A percentile compares a stretch with the other conserved stretches of the same genome.
Conservation (phyloP, 2,113 vertebrate genomes). For the Syngnathus scovelli region DNA sequence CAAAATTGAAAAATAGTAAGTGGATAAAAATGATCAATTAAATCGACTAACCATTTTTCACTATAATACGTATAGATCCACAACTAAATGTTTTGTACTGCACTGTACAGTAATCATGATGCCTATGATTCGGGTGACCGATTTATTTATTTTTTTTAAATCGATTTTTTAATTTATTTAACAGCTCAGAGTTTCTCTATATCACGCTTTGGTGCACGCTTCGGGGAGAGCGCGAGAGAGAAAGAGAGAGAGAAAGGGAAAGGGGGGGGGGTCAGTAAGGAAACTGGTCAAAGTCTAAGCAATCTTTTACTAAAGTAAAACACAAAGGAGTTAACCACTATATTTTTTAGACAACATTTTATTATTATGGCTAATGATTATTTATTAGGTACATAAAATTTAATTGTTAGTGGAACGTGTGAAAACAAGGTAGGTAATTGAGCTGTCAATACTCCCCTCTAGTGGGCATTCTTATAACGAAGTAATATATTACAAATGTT, state of each 20-base stretch:
- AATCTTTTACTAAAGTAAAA: not conserved
- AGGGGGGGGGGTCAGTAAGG: not conserved
- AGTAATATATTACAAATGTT: too few species aligned
- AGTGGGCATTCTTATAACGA: not conserved
- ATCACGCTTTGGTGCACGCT: conserved; percentile 3
- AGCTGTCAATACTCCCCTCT: not conserved
- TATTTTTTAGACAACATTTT: not conserved
- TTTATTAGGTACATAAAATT: too few species aligned
- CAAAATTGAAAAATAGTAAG: too few species aligned
- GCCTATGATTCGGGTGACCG: too few species aligned
- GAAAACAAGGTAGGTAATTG: not conserved
- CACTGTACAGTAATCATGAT: too few species aligned
- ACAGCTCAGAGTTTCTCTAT: not conserved
- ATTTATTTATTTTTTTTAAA: not conserved
- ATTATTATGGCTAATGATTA: too few species aligned
- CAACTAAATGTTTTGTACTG: too few species aligned
- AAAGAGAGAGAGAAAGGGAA: not conserved
- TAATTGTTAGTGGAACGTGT: too few species aligned
- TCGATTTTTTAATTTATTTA: too few species aligned
- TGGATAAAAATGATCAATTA: too few species aligned
- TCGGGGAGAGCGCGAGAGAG: not conserved
- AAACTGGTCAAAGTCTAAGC: not conserved
- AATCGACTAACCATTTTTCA: too few species aligned
- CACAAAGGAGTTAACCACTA: not conserved
- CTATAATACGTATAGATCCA: too few species aligned